A percentile compares a stretch with the other conserved stretches of the same genome.
phyloP scores from a whole-genome alignment of 1,140 invertebrate genomes.

The Brachionus rubens region DNA sequence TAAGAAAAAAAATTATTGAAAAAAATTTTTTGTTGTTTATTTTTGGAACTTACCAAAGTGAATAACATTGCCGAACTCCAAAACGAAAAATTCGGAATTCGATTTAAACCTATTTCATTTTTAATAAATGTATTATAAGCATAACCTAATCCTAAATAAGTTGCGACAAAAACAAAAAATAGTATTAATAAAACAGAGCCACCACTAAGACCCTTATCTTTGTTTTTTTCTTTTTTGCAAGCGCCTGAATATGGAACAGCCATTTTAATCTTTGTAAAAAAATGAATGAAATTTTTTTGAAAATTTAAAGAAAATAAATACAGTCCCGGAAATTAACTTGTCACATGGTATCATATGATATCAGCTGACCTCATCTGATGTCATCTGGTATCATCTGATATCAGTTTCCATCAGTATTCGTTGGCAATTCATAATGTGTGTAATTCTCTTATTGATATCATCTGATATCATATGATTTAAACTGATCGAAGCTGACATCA shows the following conservation, averaged over 20 bases:
- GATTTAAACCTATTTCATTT: slow-evolving; percentile 13
- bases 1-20: neutral
- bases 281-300: neutral
- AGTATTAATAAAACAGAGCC: neutral
- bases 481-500: too few relatives aligned
- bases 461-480: too few relatives aligned
- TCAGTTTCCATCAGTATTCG: too few relatives aligned
- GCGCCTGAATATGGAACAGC: slow-evolving; percentile 26
- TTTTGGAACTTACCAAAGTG: neutral
- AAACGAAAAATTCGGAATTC: slow-evolving; percentile 23
- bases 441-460: too few relatives aligned
- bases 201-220: neutral
- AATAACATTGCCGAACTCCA: neutral
- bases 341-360: too few relatives aligned
- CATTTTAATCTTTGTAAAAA: slow-evolving; percentile 13
- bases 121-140: slow-evolving; percentile 1
- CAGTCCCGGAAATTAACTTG: too few relatives aligned
- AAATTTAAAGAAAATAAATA: too few relatives aligned
- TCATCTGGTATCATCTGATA: too few relatives aligned
- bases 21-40: neutral
- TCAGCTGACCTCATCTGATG: too few relatives aligned
- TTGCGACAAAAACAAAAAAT: neutral
- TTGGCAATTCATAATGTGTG: too few relatives aligned
- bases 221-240: neutral
- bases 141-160: neutral